phyloP scores from a whole-genome alignment of 1,140 invertebrate species.

The Macrocentrus cingulum region DNA sequence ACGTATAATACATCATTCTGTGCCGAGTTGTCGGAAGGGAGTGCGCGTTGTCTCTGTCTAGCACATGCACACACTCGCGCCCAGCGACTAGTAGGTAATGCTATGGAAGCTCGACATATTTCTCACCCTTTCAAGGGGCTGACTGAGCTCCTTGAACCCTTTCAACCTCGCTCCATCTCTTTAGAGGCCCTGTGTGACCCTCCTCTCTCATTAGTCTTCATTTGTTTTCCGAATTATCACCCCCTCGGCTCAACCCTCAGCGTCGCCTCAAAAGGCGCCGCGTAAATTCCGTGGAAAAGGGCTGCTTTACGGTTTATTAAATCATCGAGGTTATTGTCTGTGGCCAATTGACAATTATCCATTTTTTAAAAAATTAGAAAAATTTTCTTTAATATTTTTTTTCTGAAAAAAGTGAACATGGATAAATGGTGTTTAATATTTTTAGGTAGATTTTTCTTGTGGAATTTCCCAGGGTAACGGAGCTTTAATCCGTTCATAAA shows the following conservation, averaged over 20 bases:
- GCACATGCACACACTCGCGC: slow-evolving; percentile 12
- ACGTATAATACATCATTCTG: slow-evolving; percentile 49
- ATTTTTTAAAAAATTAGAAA: too few relatives aligned
- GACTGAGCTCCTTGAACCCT: slow-evolving; percentile 50
- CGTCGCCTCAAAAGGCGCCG: background rate
- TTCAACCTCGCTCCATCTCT: slow-evolving; percentile 41
- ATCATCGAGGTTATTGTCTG: background rate
- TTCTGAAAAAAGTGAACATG: too few relatives aligned
- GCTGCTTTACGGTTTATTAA: slow-evolving; percentile 2
- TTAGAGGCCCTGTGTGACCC: slow-evolving; percentile 36
- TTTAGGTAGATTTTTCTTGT: background rate
- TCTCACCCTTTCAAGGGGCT: slow-evolving; percentile 56
- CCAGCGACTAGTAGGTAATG: slow-evolving; percentile 50
- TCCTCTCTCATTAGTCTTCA: slow-evolving; percentile 60
- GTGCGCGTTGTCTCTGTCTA: too few relatives aligned
- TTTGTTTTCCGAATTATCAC: slow-evolving; percentile 61
- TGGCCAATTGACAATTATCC: background rate
- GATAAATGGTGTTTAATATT: too few relatives aligned
- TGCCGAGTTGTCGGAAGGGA: slow-evolving; percentile 7
- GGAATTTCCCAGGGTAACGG: slow-evolving; percentile 28
- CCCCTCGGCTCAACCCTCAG: slow-evolving; percentile 32
- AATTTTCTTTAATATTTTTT: too few relatives aligned
- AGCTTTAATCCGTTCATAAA: slow-evolving; percentile 47
- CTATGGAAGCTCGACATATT: slow-evolving; percentile 56
- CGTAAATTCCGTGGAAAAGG: background rate